Evolutionary conservation across 37 sponge, comb jelly and placozoan genomes (phyloP).

Genomic region (Bolinopsis microptera): DNA sequence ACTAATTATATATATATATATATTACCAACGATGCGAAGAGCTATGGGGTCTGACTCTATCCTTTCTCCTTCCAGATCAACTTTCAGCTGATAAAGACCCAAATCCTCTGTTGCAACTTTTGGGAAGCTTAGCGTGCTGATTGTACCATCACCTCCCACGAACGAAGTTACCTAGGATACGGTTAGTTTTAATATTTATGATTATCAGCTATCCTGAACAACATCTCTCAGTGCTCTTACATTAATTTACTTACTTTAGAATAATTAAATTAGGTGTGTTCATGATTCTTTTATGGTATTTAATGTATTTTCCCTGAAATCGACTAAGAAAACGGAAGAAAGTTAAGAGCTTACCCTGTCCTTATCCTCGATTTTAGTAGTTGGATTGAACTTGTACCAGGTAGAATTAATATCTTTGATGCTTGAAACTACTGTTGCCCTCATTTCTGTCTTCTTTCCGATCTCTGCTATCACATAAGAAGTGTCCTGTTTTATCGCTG

Average conservation of each 20-base stretch:
- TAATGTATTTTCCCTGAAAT: too few relatives aligned
- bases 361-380: background rate
- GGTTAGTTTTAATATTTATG: too few relatives aligned
- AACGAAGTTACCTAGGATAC: too few relatives aligned
- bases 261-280: too few relatives aligned
- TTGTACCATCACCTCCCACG: background rate
- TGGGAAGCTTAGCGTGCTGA: background rate
- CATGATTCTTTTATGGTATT: too few relatives aligned
- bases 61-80: background rate
- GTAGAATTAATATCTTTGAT: background rate
- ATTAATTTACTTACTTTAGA: too few relatives aligned
- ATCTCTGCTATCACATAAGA: background rate
- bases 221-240: too few relatives aligned
- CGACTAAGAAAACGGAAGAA: too few relatives aligned
- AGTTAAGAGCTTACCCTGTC: too few relatives aligned
- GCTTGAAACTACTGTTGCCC: background rate
- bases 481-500: background rate
- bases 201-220: too few relatives aligned
- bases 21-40: conserved; percentile 9
- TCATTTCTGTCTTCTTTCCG: background rate
- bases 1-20: too few relatives aligned
- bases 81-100: background rate
- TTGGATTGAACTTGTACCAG: conserved; percentile 4
- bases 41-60: conserved; percentile 1
- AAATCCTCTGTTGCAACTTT: background rate